phyloP scores from a whole-genome alignment of 2,797 vertebrate genomes.

The Cercopithecus mitis region DNA sequence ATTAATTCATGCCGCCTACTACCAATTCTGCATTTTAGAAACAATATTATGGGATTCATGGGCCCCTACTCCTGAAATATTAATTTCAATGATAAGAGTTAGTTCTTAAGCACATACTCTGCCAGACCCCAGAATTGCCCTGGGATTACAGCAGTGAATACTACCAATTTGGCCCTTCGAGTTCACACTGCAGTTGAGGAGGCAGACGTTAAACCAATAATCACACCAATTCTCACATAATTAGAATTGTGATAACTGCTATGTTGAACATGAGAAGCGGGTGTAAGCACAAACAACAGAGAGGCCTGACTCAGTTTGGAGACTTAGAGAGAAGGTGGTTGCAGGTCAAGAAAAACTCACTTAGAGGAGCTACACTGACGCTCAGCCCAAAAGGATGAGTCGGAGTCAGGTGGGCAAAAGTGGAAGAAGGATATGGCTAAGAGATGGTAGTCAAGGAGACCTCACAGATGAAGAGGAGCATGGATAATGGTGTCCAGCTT shows the following conservation, averaged over 20 bases:
- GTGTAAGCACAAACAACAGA: slow-evolving; percentile 29
- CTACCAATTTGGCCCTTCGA: background rate
- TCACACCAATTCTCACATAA: slow-evolving; percentile 57
- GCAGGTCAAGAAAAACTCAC: background rate
- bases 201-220: slow-evolving; percentile 25
- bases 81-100: background rate
- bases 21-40: background rate
- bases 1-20: background rate
- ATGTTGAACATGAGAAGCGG: slow-evolving; percentile 14
- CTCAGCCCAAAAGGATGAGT: background rate
- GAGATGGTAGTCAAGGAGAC: background rate
- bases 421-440: background rate
- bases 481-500: background rate
- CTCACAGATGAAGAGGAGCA: background rate
- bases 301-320: background rate
- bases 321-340: background rate
- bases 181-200: slow-evolving; percentile 17
- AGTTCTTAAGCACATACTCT: background rate
- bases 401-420: background rate
- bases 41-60: background rate
- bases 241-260: slow-evolving; percentile 49
- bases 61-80: background rate
- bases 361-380: background rate
- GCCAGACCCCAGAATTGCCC: background rate
- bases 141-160: background rate